These are phyloP conservation scores for Eulemur coronatus DNA, from an alignment of 2,797 vertebrate genomes.

Conservation along the genomic window DNA sequence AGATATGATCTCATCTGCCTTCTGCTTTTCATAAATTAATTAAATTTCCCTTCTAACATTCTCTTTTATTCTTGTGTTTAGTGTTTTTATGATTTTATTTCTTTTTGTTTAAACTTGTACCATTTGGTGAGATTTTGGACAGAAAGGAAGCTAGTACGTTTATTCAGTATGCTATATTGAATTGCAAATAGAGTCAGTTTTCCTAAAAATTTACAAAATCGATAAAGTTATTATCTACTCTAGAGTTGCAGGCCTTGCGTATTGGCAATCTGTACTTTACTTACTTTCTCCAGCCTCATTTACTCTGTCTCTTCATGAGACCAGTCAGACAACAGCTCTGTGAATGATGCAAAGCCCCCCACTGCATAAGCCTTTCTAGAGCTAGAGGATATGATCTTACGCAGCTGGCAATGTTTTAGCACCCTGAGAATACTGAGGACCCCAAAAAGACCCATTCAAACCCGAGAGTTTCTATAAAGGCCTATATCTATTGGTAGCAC, in stretches of 20 bases:
- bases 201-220: background rate
- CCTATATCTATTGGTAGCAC: background rate
- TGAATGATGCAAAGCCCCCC: background rate
- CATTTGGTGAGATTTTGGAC: background rate
- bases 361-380: background rate
- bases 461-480: background rate
- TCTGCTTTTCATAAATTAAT: background rate
- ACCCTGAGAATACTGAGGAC: background rate
- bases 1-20: background rate
- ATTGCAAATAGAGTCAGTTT: background rate
- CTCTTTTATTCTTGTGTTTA: background rate
- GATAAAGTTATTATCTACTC: background rate
- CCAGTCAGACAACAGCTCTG: background rate
- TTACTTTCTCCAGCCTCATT: background rate
- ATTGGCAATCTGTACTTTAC: background rate
- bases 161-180: background rate
- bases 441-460: background rate
- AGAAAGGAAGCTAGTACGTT: background rate
- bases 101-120: background rate
- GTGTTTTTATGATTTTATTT: background rate
- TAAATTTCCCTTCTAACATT: background rate
- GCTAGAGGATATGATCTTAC: background rate
- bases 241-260: background rate
- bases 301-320: background rate
- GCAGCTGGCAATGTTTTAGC: background rate